Conservation (phyloP, 1,140 invertebrate genomes). For the Trissolcus basalis region DNA sequence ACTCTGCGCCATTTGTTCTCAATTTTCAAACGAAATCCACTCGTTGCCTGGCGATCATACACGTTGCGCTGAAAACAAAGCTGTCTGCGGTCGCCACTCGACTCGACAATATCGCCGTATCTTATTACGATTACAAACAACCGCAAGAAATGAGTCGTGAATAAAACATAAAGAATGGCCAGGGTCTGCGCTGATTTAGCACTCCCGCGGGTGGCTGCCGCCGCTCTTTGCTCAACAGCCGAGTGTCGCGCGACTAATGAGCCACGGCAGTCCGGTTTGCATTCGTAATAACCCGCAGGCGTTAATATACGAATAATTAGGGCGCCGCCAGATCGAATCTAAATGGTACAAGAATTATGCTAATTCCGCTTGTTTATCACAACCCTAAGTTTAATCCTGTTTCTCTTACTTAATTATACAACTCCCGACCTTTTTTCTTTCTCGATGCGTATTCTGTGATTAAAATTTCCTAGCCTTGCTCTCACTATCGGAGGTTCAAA, state of each 20-base stretch:
- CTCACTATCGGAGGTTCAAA: too few relatives aligned
- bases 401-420: too few relatives aligned
- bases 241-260: slow-evolving; percentile 35
- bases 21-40: too few relatives aligned
- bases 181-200: slow-evolving; percentile 19
- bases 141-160: slow-evolving; percentile 63
- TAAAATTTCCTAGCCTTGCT: too few relatives aligned
- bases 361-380: slow-evolving; percentile 11
- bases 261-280: slow-evolving; percentile 31
- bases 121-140: slow-evolving; percentile 4
- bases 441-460: too few relatives aligned
- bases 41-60: too few relatives aligned
- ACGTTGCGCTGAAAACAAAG: not conserved
- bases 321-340: slow-evolving; percentile 14
- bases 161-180: slow-evolving; percentile 70
- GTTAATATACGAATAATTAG: slow-evolving; percentile 44
- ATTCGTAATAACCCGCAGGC: slow-evolving; percentile 33
- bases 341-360: slow-evolving; percentile 16
- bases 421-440: too few relatives aligned
- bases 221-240: slow-evolving; percentile 15
- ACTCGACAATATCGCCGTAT: too few relatives aligned
- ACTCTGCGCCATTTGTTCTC: too few relatives aligned
- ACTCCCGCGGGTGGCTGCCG: slow-evolving; percentile 51
- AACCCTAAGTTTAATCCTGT: too few relatives aligned
- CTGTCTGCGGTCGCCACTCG: too few relatives aligned